Evolutionary conservation across 2,113 vertebrate genomes (phyloP), one percentile per base, ranked within the genome.

Genomic region (Halcyon malimbica): DNA sequence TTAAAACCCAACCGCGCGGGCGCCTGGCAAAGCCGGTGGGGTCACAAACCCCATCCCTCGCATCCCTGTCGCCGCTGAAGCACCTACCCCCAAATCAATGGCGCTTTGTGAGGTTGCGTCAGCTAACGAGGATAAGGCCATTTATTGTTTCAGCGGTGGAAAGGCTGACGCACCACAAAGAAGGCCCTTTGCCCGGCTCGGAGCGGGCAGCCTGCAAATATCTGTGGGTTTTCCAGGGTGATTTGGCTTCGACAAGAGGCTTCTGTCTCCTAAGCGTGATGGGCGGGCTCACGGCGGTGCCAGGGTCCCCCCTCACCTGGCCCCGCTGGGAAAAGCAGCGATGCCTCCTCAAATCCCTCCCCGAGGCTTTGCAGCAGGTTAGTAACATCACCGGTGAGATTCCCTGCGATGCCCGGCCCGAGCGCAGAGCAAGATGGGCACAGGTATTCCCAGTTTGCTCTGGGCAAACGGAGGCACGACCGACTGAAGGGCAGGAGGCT

Each of bases 61-160:
- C 70, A 16, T 46, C n/a, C 60, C 70, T 14, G 91, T 51, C 59
- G 9, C 91, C 6, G 68, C 19, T 3, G 46, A 28, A 56, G 93
- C 87, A 92, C 92, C 94, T 83, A 5, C 88, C 56, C 3, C 46
- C 50, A 51, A 68, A 92, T 93, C 90, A 95, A 94, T 93, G 93
- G 92, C 0, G 62, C 95, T 94, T 93, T 93, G 94, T 90, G 64
- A 19, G 90, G 29, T 24, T 68, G 88, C 56, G 29, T 79, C 85
- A 86, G 92, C 95, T 96, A 91, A 94, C 33, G 88, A 96, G 94
- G 93, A 92, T 77, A 87, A 95, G 89, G 90, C 75, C 87, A 21
- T 51, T 91, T 69, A 83, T 93, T 96, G 91, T 90, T 80, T 91
- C 91, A 46, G 78, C 37, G 0, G 57, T 26, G 63, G 83, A 83